Percentiles rank a stretch among this genome's conserved stretches.
Evolutionary conservation across 2,113 vertebrate species (phyloP).

Genomic region (Pagrus major): DNA sequence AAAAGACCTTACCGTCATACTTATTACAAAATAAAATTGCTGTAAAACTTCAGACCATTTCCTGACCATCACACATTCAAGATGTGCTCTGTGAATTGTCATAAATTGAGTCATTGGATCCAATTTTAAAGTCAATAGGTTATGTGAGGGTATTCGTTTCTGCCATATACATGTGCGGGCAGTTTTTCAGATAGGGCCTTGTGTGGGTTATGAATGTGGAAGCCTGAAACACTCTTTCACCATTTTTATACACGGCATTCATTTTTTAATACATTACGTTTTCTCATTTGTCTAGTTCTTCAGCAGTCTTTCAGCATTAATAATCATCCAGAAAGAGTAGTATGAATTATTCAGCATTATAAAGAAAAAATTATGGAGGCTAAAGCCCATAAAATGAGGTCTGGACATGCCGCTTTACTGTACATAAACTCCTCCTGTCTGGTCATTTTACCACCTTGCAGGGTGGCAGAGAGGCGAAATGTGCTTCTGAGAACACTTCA

Average conservation of each 20-base stretch:
- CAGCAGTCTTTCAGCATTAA: background rate
- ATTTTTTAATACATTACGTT: background rate
- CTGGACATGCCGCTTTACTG: background rate
- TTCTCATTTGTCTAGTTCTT: background rate
- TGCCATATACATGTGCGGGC: background rate
- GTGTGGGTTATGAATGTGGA: background rate
- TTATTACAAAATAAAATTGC: conserved; percentile 2
- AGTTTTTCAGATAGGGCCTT: background rate
- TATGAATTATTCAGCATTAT: conserved; percentile 26
- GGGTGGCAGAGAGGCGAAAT: conserved; percentile 14
- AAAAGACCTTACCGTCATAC: conserved; percentile 9
- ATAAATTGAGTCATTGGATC: background rate
- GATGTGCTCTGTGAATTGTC: background rate
- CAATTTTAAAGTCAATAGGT: background rate
- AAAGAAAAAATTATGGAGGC: background rate
- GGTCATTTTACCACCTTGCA: conserved; percentile 19
- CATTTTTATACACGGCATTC: no score
- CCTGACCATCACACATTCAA: background rate
- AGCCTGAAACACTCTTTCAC: background rate
- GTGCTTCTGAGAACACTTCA: conserved; percentile 47
- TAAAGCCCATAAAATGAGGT: background rate
- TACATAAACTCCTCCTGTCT: conserved; percentile 18
- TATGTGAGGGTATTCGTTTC: background rate
- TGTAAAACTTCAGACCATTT: background rate
- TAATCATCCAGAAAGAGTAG: conserved; percentile 6